Conservation (phyloP, 2,888 invertebrate genomes). For the Megamerina dolium region DNA sequence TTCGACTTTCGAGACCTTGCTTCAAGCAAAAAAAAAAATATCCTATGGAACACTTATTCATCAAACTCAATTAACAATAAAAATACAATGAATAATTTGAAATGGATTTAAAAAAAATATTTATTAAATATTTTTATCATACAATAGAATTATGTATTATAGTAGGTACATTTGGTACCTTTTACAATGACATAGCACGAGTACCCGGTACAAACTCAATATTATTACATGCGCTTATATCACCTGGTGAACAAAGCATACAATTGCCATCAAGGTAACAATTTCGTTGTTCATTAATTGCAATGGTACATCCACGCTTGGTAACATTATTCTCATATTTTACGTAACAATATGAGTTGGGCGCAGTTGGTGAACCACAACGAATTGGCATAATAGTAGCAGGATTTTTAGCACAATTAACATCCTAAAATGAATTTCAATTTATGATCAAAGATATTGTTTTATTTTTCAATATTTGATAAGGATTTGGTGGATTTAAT, state of each 20-base stretch:
- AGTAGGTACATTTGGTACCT: too few species aligned
- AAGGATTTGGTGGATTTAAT: too few species aligned
- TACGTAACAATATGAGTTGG: constrained; percentile 41
- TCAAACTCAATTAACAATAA: too few species aligned
- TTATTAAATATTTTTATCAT: too few species aligned
- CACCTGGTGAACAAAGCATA: constrained; percentile 36
- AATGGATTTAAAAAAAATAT: too few species aligned
- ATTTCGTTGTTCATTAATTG: constrained; percentile 25
- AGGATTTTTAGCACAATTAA: constrained; percentile 30
- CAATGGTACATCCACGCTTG: constrained; percentile 34
- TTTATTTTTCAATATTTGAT: background rate
- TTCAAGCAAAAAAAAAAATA: too few species aligned
- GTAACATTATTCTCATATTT: constrained; percentile 24
- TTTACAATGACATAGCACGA: constrained; percentile 19
- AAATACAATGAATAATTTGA: too few species aligned
- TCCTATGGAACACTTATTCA: too few species aligned
- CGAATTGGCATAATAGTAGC: constrained; percentile 23
- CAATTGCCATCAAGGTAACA: constrained; percentile 33
- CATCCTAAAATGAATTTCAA: constrained; percentile 22
- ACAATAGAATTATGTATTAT: too few species aligned
- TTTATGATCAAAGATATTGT: background rate
- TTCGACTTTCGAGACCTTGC: too few species aligned
- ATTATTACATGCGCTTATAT: constrained; percentile 33
- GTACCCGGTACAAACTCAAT: constrained; percentile 28
- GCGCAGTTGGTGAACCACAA: constrained; percentile 34